These are phyloP conservation scores for Eupelmus urozonus DNA, from an alignment of 2,888 invertebrate genomes.

Conservation along the genomic window DNA sequence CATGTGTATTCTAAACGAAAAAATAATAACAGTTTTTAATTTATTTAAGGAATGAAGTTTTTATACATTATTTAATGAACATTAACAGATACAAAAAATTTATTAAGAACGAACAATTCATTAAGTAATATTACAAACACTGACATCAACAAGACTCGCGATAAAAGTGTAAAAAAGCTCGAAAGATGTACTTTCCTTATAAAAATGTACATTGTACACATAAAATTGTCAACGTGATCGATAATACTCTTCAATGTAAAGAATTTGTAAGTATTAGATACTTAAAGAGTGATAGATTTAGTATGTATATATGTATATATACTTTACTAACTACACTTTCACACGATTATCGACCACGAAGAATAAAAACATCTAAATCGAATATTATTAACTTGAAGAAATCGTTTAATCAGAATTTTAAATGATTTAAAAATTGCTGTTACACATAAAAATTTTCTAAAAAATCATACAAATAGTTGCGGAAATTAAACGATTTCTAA, in stretches of 20 bases:
- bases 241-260: conserved; percentile 29
- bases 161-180: conserved; percentile 54
- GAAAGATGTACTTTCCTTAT: conserved; percentile 50
- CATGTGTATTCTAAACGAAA: background rate
- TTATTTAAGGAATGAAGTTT: background rate
- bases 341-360: conserved; percentile 33
- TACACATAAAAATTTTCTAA: no score
- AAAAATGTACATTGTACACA: conserved; percentile 46
- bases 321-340: conserved; percentile 11
- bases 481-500: conserved; percentile 28
- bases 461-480: no score
- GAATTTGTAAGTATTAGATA: conserved; percentile 20
- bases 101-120: conserved; percentile 41
- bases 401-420: conserved; percentile 30
- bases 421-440: background rate
- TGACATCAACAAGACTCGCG: conserved; percentile 42
- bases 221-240: conserved; percentile 44
- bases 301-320: no score
- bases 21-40: conserved; percentile 8
- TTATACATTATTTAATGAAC: background rate
- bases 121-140: conserved; percentile 44
- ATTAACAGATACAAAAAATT: conserved; percentile 40
- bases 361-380: conserved; percentile 34
- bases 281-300: conserved; percentile 14
- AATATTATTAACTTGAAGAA: conserved; percentile 39